phyloP scores from a whole-genome alignment of 2,113 vertebrate genomes.

The Myiagra hebetior region DNA sequence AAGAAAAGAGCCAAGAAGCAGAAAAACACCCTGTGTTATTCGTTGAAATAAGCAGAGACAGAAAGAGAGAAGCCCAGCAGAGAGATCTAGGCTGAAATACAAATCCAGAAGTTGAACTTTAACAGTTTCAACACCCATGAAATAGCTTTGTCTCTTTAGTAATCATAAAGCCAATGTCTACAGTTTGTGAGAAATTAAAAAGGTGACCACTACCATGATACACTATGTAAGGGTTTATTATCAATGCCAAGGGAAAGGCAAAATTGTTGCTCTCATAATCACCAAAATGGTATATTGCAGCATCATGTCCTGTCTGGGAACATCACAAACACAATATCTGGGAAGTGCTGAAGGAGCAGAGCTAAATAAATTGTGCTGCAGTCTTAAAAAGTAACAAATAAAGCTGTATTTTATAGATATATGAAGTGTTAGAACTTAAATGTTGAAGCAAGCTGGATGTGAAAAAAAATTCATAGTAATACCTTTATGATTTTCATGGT shows the following conservation, averaged over 20 bases:
- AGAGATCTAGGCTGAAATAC: neutral
- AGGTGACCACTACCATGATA: neutral
- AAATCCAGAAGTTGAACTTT: neutral
- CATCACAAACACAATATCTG: neutral
- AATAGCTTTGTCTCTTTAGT: neutral
- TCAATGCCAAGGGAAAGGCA: neutral
- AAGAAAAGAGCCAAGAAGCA: neutral
- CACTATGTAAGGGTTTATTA: neutral
- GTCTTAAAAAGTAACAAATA: neutral
- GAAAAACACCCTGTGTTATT: neutral
- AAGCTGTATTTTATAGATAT: neutral
- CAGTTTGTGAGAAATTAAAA: neutral
- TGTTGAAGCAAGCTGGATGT: neutral
- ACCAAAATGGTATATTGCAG: neutral
- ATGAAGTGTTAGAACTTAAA: neutral
- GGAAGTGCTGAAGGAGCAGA: neutral
- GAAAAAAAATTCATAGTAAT: neutral
- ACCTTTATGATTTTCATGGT: neutral
- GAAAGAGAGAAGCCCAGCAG: neutral
- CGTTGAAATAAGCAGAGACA: neutral
- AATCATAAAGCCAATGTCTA: neutral
- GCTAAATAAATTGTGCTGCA: neutral
- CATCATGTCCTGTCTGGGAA: neutral
- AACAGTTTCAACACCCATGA: neutral
- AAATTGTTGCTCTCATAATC: neutral